These are phyloP conservation scores for Tortricodes alternella DNA, from an alignment of 2,888 invertebrate species.

Conservation along the genomic window DNA sequence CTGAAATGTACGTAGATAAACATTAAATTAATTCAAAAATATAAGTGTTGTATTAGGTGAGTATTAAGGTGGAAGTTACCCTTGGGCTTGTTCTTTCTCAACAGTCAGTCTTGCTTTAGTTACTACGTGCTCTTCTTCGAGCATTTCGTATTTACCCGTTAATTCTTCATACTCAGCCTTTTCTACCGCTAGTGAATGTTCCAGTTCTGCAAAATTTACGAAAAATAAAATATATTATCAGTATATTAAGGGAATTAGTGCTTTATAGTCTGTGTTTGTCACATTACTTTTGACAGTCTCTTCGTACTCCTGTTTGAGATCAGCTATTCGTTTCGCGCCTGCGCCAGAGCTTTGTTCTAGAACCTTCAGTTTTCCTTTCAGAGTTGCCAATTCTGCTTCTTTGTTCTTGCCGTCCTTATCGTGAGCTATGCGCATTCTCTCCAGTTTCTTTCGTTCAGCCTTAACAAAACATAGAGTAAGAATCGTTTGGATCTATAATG, in stretches of 20 bases:
- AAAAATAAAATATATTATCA: slow-evolving; percentile 32
- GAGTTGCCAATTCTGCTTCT: slow-evolving; percentile 88
- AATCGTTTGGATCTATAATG: no score
- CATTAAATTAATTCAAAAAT: slow-evolving; percentile 17
- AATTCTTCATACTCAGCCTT: slow-evolving; percentile 90
- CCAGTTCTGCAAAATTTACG: slow-evolving; percentile 80
- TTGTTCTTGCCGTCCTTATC: slow-evolving; percentile 90
- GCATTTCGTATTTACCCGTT: slow-evolving; percentile 90
- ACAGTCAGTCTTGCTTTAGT: slow-evolving; percentile 91
- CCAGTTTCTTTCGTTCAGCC: slow-evolving; percentile 86
- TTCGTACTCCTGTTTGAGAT: slow-evolving; percentile 86
- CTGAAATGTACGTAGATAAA: slow-evolving; percentile 59
- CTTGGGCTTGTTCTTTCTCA: slow-evolving; percentile 90
- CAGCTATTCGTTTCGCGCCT: slow-evolving; percentile 85
- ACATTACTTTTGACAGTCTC: slow-evolving; percentile 86
- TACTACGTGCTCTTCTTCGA: slow-evolving; percentile 93
- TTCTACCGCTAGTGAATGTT: slow-evolving; percentile 85
- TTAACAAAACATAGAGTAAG: no score
- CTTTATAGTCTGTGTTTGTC: no score
- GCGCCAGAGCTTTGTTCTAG: slow-evolving; percentile 84
- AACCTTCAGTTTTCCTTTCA: slow-evolving; percentile 88
- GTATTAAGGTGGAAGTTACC: slow-evolving; percentile 62
- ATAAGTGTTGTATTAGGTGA: background rate
- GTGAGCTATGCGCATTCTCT: slow-evolving; percentile 85
- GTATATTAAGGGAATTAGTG: no score